Evolutionary conservation across 2,113 vertebrate genomes (phyloP).

Genomic region (Odobenus rosmarus): DNA sequence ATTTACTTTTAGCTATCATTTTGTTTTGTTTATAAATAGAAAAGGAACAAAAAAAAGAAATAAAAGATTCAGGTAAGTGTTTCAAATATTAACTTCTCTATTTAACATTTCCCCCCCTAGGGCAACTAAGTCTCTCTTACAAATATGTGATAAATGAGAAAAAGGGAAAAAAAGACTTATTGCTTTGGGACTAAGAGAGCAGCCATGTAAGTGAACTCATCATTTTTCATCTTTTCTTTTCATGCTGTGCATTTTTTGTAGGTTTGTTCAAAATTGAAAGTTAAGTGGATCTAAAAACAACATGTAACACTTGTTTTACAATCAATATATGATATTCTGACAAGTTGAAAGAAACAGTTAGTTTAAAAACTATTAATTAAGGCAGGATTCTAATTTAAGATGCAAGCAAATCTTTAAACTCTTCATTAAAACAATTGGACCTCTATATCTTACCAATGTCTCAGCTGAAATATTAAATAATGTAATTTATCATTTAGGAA

Average conservation of each 20-base stretch:
- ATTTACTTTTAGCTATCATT: neutral
- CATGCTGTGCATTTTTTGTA: neutral
- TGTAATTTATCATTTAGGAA: slow-evolving; percentile 75
- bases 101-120: neutral
- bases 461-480: slow-evolving; percentile 76
- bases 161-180: neutral
- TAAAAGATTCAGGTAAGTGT: neutral
- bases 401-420: slow-evolving; percentile 51
- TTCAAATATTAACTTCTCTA: slow-evolving; percentile 3
- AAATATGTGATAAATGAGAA: slow-evolving; percentile 44
- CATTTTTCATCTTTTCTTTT: slow-evolving; percentile 34
- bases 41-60: neutral
- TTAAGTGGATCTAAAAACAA: neutral
- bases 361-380: slow-evolving; percentile 44
- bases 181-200: neutral
- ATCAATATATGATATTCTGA: slow-evolving; percentile 30
- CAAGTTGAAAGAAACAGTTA: slow-evolving; percentile 9
- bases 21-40: neutral
- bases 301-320: slow-evolving; percentile 4
- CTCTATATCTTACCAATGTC: slow-evolving; percentile 61
- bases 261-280: neutral
- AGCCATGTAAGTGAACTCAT: neutral
- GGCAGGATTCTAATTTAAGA: slow-evolving; percentile 8
- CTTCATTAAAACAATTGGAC: slow-evolving; percentile 50
- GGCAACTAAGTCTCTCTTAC: neutral